Evolutionary conservation across 37 sponge, comb jelly and placozoan species (phyloP), one percentile per base, ranked within the genome.

Genomic region (Beroe ovata): DNA sequence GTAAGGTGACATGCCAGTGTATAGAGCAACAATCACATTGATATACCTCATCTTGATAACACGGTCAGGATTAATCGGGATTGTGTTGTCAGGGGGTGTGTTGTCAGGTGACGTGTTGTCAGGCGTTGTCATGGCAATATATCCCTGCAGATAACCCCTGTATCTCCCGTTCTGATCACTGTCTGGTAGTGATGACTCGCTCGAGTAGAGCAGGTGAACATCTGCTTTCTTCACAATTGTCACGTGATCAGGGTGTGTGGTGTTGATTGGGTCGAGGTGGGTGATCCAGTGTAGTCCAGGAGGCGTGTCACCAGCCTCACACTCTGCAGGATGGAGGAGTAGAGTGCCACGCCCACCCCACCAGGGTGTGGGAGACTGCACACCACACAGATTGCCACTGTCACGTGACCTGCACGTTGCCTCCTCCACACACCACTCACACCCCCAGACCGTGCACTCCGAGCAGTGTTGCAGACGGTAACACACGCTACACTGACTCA

Each of bases 241-340:
- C n/a, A 77, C 84, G 54, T 23, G n/a, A 19, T 77, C 84, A 42
- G 84, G 84, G 23, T 36, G 84, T 20, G 20, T 21, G 25, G 1
- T 14, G 54, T 77, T 77, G 18, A 77, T 36, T n/a, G 84, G 84
- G 54, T 77, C 84, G 16, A 39, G 36, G 26, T 36, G 38, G 18
- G 35, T 77, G 16, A 77, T 23, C 42, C 54, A 77, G 84, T 77
- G 84, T 20, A 77, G 54, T 38, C 84, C 84, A 1, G 84, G 84
- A 8, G 84, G 84, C 84, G 33, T 77, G 47, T 77, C 84, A 1
- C 33, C 47, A 0, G 84, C 84, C 54, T 77, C 36, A 19, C 84
- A 77, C 54, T 77, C 54, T 25, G n/a, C 11, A 20, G 54, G 84
- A 0, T 4, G 1, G 2, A n/a, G 35, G 8, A 77, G 54, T 1